Evolutionary conservation across 2,888 invertebrate species (phyloP), one percentile per base, ranked within the genome.

Genomic region (Myopa tessellatipennis): DNA sequence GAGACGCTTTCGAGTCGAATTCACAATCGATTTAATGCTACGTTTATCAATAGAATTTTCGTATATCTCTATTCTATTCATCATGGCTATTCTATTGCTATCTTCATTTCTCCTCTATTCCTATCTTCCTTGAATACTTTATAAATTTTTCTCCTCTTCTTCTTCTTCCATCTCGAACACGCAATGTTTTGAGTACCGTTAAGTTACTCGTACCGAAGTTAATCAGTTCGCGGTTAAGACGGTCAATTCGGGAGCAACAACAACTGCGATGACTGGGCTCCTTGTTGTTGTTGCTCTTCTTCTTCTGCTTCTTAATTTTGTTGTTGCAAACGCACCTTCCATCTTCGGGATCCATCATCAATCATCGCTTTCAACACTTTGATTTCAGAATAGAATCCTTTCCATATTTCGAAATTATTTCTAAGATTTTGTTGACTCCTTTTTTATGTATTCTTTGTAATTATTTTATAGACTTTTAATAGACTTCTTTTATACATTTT

Each of bases 151-250:
- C n/a, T 68, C 26, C 3, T 68, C n/a, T 50, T 7, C 6, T n/a
- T 50, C 8, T 50, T n/a, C 4, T 45, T 68, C 16, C 16, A 26
- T 16, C 4, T 12, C 16, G 16, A 34, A 26, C 26, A 26, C 26
- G 26, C 2, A 1, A 26, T n/a, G n/a, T 2, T 26, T 26, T 26
- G 26, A 26, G 26, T 2, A 26, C 26, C 26, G 26, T 26, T 26
- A 26, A 26, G 26, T 26, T 26, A 45, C 7, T 18, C 18, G 50
- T 69, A 40, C n/a, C 12, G 7, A 69, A 69, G 4, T 50, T 82
- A 84, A 83, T 81, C 79, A 82, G 77, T 81, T 81, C 76, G 78
- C 79, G 78, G 85, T 86, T 87, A 84, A 83, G 84, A 83, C 85
- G 86, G 86, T 87, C 87, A 87, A 87, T 86, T 82, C 12, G 60